phyloP scores from a whole-genome alignment of 2,888 invertebrate species.

The Mechanitis messenoides region DNA sequence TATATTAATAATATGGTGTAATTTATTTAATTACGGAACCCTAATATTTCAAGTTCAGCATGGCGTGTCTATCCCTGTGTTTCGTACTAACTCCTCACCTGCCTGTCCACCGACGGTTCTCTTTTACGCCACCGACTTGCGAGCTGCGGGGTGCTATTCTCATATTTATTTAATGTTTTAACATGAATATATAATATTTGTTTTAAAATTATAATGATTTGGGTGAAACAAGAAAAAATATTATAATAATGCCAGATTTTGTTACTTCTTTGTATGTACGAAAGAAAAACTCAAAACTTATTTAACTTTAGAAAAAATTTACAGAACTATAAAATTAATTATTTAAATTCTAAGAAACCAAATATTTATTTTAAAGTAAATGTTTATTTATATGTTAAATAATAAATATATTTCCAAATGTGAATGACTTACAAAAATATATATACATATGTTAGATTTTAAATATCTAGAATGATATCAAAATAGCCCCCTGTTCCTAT shows the following conservation, averaged over 20 bases:
- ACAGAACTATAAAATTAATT: too few relatives aligned
- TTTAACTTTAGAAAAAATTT: too few relatives aligned
- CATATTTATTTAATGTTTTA: conserved; percentile 2
- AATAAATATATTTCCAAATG: too few relatives aligned
- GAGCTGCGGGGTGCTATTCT: conserved; percentile 27
- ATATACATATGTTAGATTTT: conserved; percentile 7
- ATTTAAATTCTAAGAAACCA: too few relatives aligned
- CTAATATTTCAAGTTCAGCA: conserved; percentile 18
- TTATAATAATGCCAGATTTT: too few relatives aligned
- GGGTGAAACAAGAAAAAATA: too few relatives aligned
- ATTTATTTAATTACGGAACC: conserved; percentile 11
- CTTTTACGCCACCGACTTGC: conserved; percentile 33
- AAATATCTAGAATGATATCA: conserved; percentile 13
- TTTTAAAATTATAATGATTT: not conserved
- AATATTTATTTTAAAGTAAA: too few relatives aligned
- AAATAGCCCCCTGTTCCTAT: conserved; percentile 31
- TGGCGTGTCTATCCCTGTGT: conserved; percentile 33
- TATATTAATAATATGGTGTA: not conserved
- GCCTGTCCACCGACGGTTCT: conserved; percentile 33
- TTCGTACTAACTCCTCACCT: conserved; percentile 34
- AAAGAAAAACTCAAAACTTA: too few relatives aligned
- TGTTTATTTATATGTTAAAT: too few relatives aligned
- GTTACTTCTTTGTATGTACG: too few relatives aligned
- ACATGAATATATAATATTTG: not conserved
- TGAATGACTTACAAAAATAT: too few relatives aligned